phyloP scores from a whole-genome alignment of 2,113 vertebrate genomes.

The Ictalurus punctatus region DNA sequence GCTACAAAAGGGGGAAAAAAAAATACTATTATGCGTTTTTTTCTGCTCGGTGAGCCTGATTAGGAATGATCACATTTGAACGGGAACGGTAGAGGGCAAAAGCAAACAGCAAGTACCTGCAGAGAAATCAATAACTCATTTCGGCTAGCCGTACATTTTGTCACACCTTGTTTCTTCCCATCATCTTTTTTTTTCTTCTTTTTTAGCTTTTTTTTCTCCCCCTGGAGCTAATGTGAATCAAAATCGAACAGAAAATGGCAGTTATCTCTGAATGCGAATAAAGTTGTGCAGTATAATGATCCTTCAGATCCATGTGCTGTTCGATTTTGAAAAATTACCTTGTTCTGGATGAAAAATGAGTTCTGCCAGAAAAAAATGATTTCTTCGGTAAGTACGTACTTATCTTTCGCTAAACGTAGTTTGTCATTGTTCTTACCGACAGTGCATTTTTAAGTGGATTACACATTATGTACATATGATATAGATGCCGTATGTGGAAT shows the following conservation, averaged over 20 bases:
- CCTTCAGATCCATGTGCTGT: not conserved
- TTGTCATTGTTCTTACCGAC: not conserved
- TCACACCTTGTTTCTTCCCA: slow-evolving; percentile 52
- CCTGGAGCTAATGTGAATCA: slow-evolving; percentile 35
- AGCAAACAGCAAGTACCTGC: slow-evolving; percentile 41
- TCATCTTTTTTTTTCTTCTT: slow-evolving; percentile 32
- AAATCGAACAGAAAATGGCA: slow-evolving; percentile 38
- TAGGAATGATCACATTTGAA: slow-evolving; percentile 54
- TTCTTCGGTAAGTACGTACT: not conserved
- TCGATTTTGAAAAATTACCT: slow-evolving; percentile 21
- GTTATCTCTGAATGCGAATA: slow-evolving; percentile 37
- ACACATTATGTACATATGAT: not conserved
- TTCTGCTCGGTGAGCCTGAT: slow-evolving; percentile 46
- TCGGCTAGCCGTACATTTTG: slow-evolving; percentile 46
- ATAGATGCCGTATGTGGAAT: not conserved
- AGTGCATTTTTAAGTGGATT: not conserved
- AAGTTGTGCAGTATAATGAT: slow-evolving; percentile 24
- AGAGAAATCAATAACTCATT: slow-evolving; percentile 61
- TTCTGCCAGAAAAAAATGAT: not conserved
- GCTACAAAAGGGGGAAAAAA: not conserved
- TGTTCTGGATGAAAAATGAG: not conserved
- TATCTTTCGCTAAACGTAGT: not conserved
- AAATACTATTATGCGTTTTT: slow-evolving; percentile 38
- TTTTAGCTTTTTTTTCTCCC: not conserved
- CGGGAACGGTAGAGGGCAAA: slow-evolving; percentile 47